Evolutionary conservation across 2,797 vertebrate species (phyloP).

Genomic region (Brachyrhaphis roseni): DNA sequence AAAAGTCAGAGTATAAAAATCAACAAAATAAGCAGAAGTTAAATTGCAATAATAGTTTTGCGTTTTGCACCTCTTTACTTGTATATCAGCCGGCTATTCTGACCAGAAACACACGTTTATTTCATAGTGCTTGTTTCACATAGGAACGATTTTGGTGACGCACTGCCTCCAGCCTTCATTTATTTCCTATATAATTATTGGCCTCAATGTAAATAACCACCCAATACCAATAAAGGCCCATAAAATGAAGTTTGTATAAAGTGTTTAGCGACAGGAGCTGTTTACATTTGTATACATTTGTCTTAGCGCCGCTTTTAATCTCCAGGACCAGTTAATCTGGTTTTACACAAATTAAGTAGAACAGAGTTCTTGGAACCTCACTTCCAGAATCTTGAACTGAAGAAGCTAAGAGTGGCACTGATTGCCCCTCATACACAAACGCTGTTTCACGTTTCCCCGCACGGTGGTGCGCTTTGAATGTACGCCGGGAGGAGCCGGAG

Average conservation of each 20-base stretch:
- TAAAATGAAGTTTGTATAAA: neutral
- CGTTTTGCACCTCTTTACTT: neutral
- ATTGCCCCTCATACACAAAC: neutral
- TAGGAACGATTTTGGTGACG: neutral
- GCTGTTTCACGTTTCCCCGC: constrained; percentile 37
- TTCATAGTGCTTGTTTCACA: neutral
- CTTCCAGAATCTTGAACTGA: neutral
- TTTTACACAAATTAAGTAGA: neutral
- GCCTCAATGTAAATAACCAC: neutral
- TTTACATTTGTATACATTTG: neutral
- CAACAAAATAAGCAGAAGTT: neutral
- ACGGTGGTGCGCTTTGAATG: constrained; percentile 54
- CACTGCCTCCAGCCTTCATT: neutral
- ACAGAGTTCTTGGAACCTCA: neutral
- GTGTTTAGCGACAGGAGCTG: neutral
- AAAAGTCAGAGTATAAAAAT: neutral
- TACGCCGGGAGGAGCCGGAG: constrained; percentile 35
- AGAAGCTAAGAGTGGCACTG: constrained; percentile 17
- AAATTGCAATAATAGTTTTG: neutral
- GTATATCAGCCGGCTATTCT: neutral
- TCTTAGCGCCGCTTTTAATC: neutral
- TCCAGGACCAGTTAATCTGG: neutral
- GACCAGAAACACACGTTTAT: neutral
- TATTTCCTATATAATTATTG: neutral
- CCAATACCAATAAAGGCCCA: neutral